Evolutionary conservation across 2,113 vertebrate species (phyloP).

Genomic region (Phalacrocorax aristotelis): DNA sequence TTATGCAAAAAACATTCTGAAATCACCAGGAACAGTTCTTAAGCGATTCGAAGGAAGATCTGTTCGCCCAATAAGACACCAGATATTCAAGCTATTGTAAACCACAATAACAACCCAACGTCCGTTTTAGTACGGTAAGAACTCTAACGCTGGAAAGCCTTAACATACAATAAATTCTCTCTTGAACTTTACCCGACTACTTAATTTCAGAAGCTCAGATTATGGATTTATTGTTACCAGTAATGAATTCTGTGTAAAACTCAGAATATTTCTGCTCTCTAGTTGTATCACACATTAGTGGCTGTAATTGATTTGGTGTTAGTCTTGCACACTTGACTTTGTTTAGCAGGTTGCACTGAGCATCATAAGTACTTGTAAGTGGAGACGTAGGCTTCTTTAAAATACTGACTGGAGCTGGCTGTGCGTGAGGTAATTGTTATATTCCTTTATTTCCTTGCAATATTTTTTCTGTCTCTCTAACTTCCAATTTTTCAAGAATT

Average conservation of each 20-base stretch:
- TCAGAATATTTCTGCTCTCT: not conserved
- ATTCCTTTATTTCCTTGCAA: not conserved
- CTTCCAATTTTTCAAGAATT: not conserved
- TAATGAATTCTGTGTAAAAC: not conserved
- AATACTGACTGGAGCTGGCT: not conserved
- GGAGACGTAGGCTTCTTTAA: not conserved
- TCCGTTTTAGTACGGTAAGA: not conserved
- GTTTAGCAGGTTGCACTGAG: not conserved
- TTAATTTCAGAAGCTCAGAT: not conserved
- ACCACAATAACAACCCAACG: not conserved
- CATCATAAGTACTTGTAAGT: not conserved
- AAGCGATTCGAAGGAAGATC: not conserved
- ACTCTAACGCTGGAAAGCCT: not conserved
- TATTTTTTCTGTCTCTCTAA: not conserved
- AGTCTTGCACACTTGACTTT: constrained; percentile 22
- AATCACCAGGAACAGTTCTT: not conserved
- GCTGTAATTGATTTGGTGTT: constrained; percentile 35
- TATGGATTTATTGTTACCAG: not conserved
- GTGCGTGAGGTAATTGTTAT: not conserved
- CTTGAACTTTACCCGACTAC: not conserved
- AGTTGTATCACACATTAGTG: not conserved
- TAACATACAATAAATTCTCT: not conserved
- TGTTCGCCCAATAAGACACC: not conserved
- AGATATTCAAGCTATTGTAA: not conserved
- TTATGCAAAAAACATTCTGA: not conserved